Base-by-base conservation (phyloP, 2,113 vertebrate species). In the Sapayoa aenigma region DNA sequence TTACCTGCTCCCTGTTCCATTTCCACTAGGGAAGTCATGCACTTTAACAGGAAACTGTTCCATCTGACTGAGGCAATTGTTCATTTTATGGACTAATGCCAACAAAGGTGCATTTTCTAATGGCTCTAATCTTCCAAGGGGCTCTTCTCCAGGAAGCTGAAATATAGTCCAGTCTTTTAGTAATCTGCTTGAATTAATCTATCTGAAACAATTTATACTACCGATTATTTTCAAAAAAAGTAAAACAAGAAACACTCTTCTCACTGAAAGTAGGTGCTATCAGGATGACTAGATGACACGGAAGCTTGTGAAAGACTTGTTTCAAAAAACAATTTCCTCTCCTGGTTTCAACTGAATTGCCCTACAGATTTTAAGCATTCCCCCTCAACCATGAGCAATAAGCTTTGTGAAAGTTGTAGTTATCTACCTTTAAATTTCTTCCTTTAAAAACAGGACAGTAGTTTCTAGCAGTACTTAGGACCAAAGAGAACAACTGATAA, bases 41-140 rank as follows among this genome's bases (percentile, higher is more conserved):
- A 99, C 99, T 98, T 99, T 99, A 92, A 99, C 99, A 88, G 99
- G 99, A 95, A 99, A 99, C 87, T 99, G 99, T 75, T 99, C 99
- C 99, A 99, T 99, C 96, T 99, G 99, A 97, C 99, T 99, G 88
- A 99, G 98, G 96, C 99, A 99, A 97, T 99, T 99, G 98, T 99
- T 99, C 99, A 99, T 99, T 97, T 99, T 99, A 98, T 99, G 99
- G 97, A 99, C 99, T 94, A 99, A 98, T 5, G 99, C 98, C 96
- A 99, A 95, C 86, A 99, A 98, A 71, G 99, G 98, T 58, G 98
- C 98, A 53, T 99, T 99, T 94, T 98, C 99, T 93, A 98, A 93
- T 66, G 99, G 98, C 90, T 99, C 99, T 96, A 99, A 96, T 94
- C 99, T 98, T 93, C 98, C 98, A 89, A 98, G 87, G 22, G 98